A percentile compares a stretch with the other conserved stretches of the same genome.
Evolutionary conservation across 2,797 vertebrate species (phyloP).

Genomic region (Dendrocincla fuliginosa): DNA sequence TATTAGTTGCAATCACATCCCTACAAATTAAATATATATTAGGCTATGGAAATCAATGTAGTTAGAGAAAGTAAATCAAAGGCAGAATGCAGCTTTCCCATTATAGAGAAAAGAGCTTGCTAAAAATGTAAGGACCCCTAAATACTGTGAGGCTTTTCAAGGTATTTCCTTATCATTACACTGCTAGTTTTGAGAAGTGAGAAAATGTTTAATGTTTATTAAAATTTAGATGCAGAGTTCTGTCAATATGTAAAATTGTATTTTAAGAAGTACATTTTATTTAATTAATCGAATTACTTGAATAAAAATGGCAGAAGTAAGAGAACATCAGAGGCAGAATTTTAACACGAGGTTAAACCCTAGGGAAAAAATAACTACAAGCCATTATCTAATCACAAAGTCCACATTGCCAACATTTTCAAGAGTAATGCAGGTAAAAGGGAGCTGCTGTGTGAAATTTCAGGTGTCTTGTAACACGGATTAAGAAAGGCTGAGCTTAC

Average conservation of each 20-base stretch:
- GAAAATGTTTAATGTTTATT: slow-evolving; percentile 59
- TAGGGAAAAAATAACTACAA: neutral
- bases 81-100: neutral
- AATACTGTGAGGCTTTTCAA: slow-evolving; percentile 14
- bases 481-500: neutral
- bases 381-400: neutral
- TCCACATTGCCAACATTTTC: neutral
- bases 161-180: neutral
- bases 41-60: slow-evolving; percentile 48
- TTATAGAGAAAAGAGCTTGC: neutral
- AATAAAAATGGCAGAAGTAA: slow-evolving; percentile 57
- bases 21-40: slow-evolving; percentile 65
- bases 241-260: slow-evolving; percentile 32
- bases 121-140: slow-evolving; percentile 14
- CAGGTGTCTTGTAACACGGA: neutral
- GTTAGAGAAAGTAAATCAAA: slow-evolving; percentile 48
- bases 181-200: slow-evolving; percentile 9
- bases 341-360: slow-evolving; percentile 19
- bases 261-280: slow-evolving; percentile 33
- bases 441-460: neutral
- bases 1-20: slow-evolving; percentile 34
- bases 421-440: neutral
- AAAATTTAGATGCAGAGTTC: slow-evolving; percentile 49
- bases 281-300: slow-evolving; percentile 53
- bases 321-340: slow-evolving; percentile 24